Percentiles rank a stretch among this genome's conserved stretches.
phyloP scores from a whole-genome alignment of 2,797 vertebrate species.

The Lacerta agilis region DNA sequence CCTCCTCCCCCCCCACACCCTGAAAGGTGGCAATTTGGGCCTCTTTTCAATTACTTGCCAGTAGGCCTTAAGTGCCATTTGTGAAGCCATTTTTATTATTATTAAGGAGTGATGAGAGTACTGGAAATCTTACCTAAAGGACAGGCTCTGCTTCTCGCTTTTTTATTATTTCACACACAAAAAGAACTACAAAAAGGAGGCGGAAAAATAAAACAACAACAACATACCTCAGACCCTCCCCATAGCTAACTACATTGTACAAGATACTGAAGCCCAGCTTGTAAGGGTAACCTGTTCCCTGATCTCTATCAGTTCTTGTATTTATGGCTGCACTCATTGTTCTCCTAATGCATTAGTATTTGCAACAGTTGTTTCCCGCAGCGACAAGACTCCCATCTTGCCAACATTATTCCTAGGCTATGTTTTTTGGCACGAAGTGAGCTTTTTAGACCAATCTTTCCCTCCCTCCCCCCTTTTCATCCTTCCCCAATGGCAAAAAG shows the following conservation, averaged over 20 bases:
- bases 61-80: conserved; percentile 51
- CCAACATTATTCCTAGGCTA: conserved; percentile 46
- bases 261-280: neutral
- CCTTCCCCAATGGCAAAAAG: conserved; percentile 59
- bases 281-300: neutral
- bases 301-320: conserved; percentile 13
- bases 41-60: conserved; percentile 56
- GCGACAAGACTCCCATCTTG: conserved; percentile 51
- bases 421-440: conserved; percentile 56
- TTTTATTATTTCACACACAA: conserved; percentile 47
- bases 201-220: too few relatives aligned
- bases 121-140: conserved; percentile 51
- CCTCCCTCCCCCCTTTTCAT: conserved; percentile 34
- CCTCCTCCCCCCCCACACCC: conserved; percentile 23
- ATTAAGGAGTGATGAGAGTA: conserved; percentile 38
- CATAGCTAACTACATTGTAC: neutral
- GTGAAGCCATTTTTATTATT: conserved; percentile 37
- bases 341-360: conserved; percentile 44
- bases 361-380: conserved; percentile 56
- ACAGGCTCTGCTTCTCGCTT: conserved; percentile 54
- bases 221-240: too few relatives aligned
- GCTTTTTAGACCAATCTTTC: conserved; percentile 31
- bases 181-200: neutral
- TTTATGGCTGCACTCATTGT: conserved; percentile 39
- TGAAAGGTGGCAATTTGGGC: conserved; percentile 50